A percentile compares a stretch with the other conserved stretches of the same genome.
Evolutionary conservation across 2,797 vertebrate genomes (phyloP).

Genomic region (Siniperca obscura): DNA sequence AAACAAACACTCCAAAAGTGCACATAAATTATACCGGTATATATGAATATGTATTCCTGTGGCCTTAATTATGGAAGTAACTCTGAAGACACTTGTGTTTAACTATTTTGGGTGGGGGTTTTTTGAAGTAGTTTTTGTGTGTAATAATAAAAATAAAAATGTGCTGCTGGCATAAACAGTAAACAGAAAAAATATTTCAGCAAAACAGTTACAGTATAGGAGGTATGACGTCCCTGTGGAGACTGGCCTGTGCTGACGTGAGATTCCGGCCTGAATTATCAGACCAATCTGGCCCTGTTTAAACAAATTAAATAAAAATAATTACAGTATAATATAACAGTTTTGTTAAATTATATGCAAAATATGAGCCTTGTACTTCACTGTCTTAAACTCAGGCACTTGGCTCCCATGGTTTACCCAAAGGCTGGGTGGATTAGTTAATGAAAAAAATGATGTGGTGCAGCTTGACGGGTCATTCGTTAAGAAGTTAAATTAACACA

Average conservation of each 20-base stretch:
- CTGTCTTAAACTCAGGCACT: not conserved
- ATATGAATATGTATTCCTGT: too few species aligned
- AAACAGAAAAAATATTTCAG: not conserved
- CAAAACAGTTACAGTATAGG: too few species aligned
- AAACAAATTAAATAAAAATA: not conserved
- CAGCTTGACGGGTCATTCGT: not conserved
- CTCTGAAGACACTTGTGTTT: too few species aligned
- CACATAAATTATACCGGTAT: not conserved
- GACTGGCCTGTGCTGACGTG: too few species aligned
- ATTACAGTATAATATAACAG: not conserved
- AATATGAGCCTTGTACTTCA: not conserved
- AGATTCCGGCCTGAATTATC: too few species aligned
- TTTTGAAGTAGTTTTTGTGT: too few species aligned
- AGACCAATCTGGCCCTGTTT: not conserved
- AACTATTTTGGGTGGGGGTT: too few species aligned
- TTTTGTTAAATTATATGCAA: not conserved
- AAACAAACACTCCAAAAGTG: not conserved
- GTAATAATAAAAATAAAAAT: not conserved
- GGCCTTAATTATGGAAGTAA: too few species aligned
- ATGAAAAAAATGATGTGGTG: not conserved
- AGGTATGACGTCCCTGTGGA: too few species aligned
- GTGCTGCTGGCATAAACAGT: not conserved
- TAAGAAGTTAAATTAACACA: not conserved
- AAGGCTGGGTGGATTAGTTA: not conserved
- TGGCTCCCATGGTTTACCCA: not conserved